These are phyloP conservation scores for Euleptes europaea DNA, from an alignment of 2,113 vertebrate genomes.

Conservation along the genomic window DNA sequence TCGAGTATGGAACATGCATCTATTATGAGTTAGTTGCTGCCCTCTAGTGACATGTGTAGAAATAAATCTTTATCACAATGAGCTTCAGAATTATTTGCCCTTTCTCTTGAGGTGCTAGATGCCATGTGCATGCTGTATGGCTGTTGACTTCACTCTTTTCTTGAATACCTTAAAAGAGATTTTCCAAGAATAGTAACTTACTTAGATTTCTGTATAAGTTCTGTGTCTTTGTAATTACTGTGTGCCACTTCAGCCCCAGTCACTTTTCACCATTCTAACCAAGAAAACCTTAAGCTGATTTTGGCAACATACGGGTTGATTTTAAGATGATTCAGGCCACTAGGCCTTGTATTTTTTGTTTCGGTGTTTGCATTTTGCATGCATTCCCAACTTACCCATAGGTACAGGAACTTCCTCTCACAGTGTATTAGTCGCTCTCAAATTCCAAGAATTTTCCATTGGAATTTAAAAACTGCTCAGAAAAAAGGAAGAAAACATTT, in stretches of 20 bases:
- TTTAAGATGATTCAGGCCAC: background rate
- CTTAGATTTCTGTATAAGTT: background rate
- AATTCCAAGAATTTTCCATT: constrained; percentile 3
- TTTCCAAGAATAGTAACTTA: background rate
- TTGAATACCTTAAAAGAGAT: background rate
- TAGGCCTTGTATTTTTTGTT: too few species aligned
- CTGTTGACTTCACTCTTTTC: background rate
- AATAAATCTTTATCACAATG: background rate
- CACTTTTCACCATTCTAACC: background rate
- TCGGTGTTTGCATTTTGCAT: too few species aligned
- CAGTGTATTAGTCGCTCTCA: too few species aligned
- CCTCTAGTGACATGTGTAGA: constrained; percentile 60
- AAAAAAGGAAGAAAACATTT: constrained; percentile 11
- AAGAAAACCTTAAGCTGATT: background rate
- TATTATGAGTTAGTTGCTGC: constrained; percentile 50
- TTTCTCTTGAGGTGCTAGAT: background rate
- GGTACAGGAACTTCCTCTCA: too few species aligned
- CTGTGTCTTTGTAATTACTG: background rate
- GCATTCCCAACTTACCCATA: too few species aligned
- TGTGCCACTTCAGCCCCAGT: background rate
- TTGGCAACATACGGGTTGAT: background rate
- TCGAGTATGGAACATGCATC: background rate
- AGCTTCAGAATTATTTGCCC: background rate
- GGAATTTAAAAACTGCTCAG: constrained; percentile 4
- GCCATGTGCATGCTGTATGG: background rate